Base-by-base conservation (phyloP, 2,113 vertebrate species). In the Xenopus borealis region DNA sequence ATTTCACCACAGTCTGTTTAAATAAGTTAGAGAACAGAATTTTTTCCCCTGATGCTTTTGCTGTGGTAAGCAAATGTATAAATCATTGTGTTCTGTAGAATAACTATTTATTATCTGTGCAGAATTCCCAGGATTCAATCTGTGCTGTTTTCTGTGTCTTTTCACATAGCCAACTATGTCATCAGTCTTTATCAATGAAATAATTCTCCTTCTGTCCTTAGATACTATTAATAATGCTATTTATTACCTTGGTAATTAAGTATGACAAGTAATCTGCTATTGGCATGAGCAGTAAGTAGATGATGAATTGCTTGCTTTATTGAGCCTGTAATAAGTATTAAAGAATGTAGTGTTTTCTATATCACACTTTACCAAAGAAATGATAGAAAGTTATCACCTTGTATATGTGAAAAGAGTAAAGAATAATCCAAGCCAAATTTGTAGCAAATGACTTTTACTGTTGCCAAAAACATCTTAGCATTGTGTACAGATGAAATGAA, bases 51-150 rank as follows among this genome's bases (percentile, higher is more conserved):
- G 91, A 84, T 93, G 94, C 80, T 86, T 87, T 85, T 71, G 73
- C 84, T 83, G 86, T 83, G 87, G 81, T 88, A 89, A 93, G 90
- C 85, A 94, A 95, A 95, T 82, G 83, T 91, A 93, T 98, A 94
- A 95, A 95, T 98, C 95, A 98, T 93, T 95, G 92, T 87, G 91
- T 94, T 93, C 88, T 88, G 89, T 88, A 87, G 92, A 94, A 94
- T 93, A 95, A 89, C 89, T 89, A 98, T 97, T 96, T 96, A 95
- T 96, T 95, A 95, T 92, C 93, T 91, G 91, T 90, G 93, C 89
- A 86, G 87, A 91, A 92, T 94, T 93, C 92, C 94, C 91, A 87
- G 85, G 86, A 95, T 95, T 93, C 91, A 95, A 96, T 98, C 94
- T 96, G 85, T 85, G 83, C 81, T 81, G 87, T 91, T 97, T 89